phyloP scores from a whole-genome alignment of 2,888 invertebrate genomes.

The Lissonota sp. region DNA sequence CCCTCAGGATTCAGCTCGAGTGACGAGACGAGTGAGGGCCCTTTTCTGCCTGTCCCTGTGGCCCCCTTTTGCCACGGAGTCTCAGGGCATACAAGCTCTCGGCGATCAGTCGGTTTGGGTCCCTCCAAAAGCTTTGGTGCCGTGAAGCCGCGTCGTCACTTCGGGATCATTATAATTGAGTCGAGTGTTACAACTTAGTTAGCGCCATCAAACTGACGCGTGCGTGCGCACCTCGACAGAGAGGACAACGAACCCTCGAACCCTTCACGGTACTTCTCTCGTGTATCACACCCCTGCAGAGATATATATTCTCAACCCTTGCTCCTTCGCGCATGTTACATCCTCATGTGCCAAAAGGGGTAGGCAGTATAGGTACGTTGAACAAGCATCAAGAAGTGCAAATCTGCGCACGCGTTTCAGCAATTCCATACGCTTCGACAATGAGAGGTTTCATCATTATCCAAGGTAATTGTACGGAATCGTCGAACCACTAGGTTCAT shows the following conservation, averaged over 20 bases:
- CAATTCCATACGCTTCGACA: slow-evolving; percentile 43
- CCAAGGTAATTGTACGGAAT: slow-evolving; percentile 35
- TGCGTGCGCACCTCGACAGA: slow-evolving; percentile 46
- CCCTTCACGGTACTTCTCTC: slow-evolving; percentile 6
- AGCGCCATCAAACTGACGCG: slow-evolving; percentile 72
- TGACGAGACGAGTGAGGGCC: neutral
- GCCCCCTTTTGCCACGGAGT: slow-evolving; percentile 14
- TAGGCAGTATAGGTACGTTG: neutral
- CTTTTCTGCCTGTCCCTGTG: slow-evolving; percentile 29
- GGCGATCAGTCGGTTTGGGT: slow-evolving; percentile 57
- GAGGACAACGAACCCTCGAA: slow-evolving; percentile 41
- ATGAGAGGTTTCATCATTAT: slow-evolving; percentile 62
- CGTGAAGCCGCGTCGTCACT: slow-evolving; percentile 20
- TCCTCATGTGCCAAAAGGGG: neutral
- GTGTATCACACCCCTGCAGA: slow-evolving; percentile 6
- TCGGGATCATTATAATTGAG: slow-evolving; percentile 75
- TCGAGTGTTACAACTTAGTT: slow-evolving; percentile 74
- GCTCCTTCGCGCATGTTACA: slow-evolving; percentile 8
- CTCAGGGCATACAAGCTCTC: slow-evolving; percentile 60
- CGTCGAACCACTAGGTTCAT: slow-evolving; percentile 17
- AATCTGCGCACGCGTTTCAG: slow-evolving; percentile 19
- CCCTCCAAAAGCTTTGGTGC: slow-evolving; percentile 70
- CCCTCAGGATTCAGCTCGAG: slow-evolving; percentile 26
- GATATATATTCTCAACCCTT: slow-evolving; percentile 3
- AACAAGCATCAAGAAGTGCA: neutral